Evolutionary conservation across 2,888 invertebrate species (phyloP), one percentile per base, ranked within the genome.

Genomic region (Chirona hameri): DNA sequence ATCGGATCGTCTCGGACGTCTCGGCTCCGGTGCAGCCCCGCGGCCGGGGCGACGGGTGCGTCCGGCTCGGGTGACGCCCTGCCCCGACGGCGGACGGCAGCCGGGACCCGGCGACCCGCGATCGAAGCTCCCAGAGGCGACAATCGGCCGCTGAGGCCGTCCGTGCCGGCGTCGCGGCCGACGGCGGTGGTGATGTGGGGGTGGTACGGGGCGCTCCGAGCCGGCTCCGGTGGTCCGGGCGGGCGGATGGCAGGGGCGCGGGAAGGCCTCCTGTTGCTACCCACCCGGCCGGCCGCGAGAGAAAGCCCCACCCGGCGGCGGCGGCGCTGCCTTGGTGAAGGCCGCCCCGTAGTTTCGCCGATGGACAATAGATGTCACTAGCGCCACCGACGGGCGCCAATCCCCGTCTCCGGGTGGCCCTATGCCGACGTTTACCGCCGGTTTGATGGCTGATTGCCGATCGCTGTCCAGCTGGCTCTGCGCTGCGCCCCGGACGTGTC

Each of bases 281-380:
- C n/a, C n/a, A 27, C 9, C 65, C 60, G n/a, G 7, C 27, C 7
- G 60, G 3, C 55, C 15, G 18, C 57, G 4, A n/a, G 65, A 65
- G n/a, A 65, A 12, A 65, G 24, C 65, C 10, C 7, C n/a, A 24
- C 12, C n/a, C 65, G 65, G 15, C 52, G 52, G 52, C 52, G 52
- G 15, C 52, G 52, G 7, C 9, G n/a, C 72, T 72, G 72, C 72
- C 72, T 72, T 72, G 72, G n/a, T 27, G 72, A 72, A 72, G 72
- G 72, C 31, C 72, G 72, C 29, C 0, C 14, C 18, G 72, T 72
- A 31, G 72, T 72, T 29, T 29, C 29, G 29, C 27, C 29, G 15
- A 18, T 27, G 72, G 29, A 18, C 72, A 29, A 29, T 4, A 72
- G 72, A 72, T 72, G 72, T 72, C 72, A 31, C 72, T 72, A 72